Evolutionary conservation across 2,888 invertebrate species (phyloP), one percentile per base, ranked within the genome.

Genomic region (Synanthedon formicaeformis): DNA sequence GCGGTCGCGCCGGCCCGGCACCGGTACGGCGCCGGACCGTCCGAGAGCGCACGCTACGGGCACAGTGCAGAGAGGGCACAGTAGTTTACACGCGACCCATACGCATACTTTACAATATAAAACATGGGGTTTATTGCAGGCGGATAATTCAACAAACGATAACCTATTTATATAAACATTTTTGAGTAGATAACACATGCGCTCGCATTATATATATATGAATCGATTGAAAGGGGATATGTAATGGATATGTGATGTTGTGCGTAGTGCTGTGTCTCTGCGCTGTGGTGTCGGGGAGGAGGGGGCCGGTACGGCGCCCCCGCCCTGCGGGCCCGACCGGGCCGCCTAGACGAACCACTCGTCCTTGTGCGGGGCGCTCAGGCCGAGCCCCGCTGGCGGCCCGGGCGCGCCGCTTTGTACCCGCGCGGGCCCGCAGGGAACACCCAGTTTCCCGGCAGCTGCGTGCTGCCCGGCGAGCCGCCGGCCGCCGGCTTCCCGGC

Each of bases 311-410:
- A 77, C 77, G 72, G 75, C 69, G 73, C 76, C 76, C 77, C 77
- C 76, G 69, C 80, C 76, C 78, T 77, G 78, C 78, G 78, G 75
- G 78, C 76, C 77, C 78, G 75, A 63, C 71, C 77, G 73, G 78
- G 76, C 76, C 76, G 77, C 77, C 75, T 89, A 92, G 89, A 95
- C 95, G 91, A 94, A 95, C 95, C 95, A 96, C 90, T 96, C 95
- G 90, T 95, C 95, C 88, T 95, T 95, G 89, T 95, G 92, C 86
- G 91, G 91, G 92, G 93, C 91, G 92, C 93, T 90, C 91, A 92
- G 91, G 92, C 95, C 93, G 94, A 94, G 94, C 92, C 93, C 92
- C 92, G 92, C 93, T 93, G 95, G 94, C 94, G 95, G 95, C 94
- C 95, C 95, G 94, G 93, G 88, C 90, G 90, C 90, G 90, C 90